These are phyloP conservation scores for Ochropleura leucogaster DNA, from an alignment of 2,888 invertebrate genomes.

Conservation along the genomic window DNA sequence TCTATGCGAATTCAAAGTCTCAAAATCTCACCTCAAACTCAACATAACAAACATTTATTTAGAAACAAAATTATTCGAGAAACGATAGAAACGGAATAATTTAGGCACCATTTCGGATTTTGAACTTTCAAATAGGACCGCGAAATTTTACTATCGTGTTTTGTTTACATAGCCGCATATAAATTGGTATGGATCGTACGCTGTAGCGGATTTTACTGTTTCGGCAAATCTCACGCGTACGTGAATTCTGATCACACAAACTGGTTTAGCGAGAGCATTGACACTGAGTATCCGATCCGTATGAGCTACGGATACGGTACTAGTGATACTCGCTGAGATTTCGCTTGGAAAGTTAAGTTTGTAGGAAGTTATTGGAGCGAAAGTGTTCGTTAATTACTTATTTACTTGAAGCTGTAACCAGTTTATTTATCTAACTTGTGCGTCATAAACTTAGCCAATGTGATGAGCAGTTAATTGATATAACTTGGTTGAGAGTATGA, in stretches of 20 bases:
- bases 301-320: slow-evolving; percentile 53
- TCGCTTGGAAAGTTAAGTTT: slow-evolving; percentile 50
- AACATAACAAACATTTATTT: slow-evolving; percentile 27
- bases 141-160: slow-evolving; percentile 14
- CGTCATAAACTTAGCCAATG: not conserved
- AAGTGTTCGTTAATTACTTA: slow-evolving; percentile 41
- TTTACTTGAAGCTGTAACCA: slow-evolving; percentile 7
- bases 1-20: not conserved
- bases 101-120: slow-evolving; percentile 29
- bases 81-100: slow-evolving; percentile 35
- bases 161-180: slow-evolving; percentile 42
- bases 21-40: not conserved
- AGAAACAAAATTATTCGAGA: slow-evolving; percentile 36
- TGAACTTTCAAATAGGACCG: slow-evolving; percentile 48
- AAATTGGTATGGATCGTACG: slow-evolving; percentile 50
- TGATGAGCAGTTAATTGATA: slow-evolving; percentile 13
- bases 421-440: slow-evolving; percentile 22
- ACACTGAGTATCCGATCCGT: slow-evolving; percentile 62
- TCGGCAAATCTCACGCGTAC: slow-evolving; percentile 53
- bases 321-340: slow-evolving; percentile 48
- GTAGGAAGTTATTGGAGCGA: slow-evolving; percentile 56
- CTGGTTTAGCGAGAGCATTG: slow-evolving; percentile 64
- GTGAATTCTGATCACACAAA: slow-evolving; percentile 59
- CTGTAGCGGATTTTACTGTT: slow-evolving; percentile 40
- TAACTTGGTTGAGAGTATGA: not conserved